These are phyloP conservation scores for Phrixothrix hirtus DNA, from an alignment of 2,888 invertebrate species.

Conservation along the genomic window DNA sequence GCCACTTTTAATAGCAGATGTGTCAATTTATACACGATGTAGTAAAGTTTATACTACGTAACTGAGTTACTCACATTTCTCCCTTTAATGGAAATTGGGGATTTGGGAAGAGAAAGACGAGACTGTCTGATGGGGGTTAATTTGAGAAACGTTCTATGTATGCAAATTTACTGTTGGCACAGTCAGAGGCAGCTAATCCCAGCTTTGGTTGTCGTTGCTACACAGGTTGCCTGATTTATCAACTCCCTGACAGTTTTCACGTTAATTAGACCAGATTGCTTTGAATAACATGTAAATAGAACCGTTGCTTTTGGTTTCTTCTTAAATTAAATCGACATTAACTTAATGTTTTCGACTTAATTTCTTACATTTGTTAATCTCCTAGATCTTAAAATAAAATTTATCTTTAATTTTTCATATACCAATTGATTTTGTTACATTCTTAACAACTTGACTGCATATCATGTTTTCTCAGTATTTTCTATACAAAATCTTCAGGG, in stretches of 20 bases:
- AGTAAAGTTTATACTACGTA: constrained; percentile 13
- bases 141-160: constrained; percentile 31
- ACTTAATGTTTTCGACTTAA: constrained; percentile 8
- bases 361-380: no score
- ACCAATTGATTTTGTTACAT: no score
- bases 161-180: constrained; percentile 37
- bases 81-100: constrained; percentile 8
- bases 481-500: no score
- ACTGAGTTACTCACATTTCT: constrained; percentile 5
- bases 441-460: no score
- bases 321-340: constrained; percentile 22
- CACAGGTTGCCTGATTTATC: constrained; percentile 40
- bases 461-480: no score
- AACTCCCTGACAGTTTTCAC: constrained; percentile 38
- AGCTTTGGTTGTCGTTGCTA: constrained; percentile 37
- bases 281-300: constrained; percentile 35
- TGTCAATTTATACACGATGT: constrained; percentile 35
- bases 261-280: constrained; percentile 38
- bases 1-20: constrained; percentile 35
- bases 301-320: constrained; percentile 23
- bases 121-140: constrained; percentile 21
- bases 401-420: no score
- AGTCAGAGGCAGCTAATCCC: constrained; percentile 35
- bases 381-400: no score
- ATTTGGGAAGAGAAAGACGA: constrained; percentile 13